Evolutionary conservation across 2,113 vertebrate genomes (phyloP).

Genomic region (Phocoena sinus): DNA sequence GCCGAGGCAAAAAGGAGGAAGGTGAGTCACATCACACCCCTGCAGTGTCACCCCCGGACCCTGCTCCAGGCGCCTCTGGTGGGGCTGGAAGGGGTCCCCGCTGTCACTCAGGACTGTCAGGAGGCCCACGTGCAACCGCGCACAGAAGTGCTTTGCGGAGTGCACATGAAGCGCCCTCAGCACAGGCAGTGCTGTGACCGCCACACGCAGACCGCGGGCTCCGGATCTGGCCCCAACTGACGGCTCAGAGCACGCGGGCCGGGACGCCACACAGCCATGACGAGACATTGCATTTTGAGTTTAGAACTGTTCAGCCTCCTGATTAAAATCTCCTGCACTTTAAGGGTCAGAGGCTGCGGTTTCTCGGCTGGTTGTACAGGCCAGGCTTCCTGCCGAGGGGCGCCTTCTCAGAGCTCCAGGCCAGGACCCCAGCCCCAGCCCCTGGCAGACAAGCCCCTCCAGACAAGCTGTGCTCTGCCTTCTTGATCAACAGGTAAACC

Average conservation of each 20-base stretch:
- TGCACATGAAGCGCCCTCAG: fast-evolving
- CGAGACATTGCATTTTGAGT: background rate
- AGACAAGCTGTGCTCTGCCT: background rate
- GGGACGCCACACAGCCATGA: background rate
- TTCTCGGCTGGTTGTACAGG: background rate
- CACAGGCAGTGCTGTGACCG: fast-evolving
- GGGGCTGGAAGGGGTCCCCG: fast-evolving
- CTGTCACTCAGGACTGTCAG: background rate
- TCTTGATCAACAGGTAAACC: background rate
- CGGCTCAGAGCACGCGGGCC: background rate
- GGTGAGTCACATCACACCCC: fast-evolving
- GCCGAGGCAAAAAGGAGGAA: background rate
- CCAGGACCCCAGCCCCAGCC: background rate
- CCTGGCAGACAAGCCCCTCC: background rate
- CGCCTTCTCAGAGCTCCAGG: background rate
- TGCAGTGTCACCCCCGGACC: fast-evolving
- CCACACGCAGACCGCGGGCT: fast-evolving
- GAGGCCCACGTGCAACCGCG: fast-evolving
- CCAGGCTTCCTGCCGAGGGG: background rate
- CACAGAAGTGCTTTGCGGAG: background rate
- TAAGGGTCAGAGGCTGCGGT: fast-evolving
- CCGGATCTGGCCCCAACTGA: fast-evolving
- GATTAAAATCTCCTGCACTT: background rate
- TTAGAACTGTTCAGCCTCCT: no score
- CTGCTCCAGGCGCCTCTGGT: background rate